Percentiles rank a stretch among this genome's conserved stretches.
These are phyloP conservation scores for Darevskia nairensis DNA, from an alignment of 2,797 vertebrate genomes.

Conservation along the genomic window DNA sequence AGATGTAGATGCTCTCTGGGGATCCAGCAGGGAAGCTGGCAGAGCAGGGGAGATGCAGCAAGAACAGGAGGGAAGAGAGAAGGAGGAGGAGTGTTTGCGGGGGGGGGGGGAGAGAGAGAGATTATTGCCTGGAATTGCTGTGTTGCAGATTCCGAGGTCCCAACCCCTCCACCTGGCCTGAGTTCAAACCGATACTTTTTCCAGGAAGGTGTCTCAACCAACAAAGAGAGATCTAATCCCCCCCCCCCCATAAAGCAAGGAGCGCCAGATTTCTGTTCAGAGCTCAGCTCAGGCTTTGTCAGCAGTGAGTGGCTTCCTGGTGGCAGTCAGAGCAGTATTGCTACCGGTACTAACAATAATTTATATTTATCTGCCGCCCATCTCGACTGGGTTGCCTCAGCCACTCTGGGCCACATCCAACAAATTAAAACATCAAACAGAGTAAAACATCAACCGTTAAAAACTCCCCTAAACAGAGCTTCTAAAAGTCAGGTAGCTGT, in stretches of 20 bases:
- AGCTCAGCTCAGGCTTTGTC: not conserved
- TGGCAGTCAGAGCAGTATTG: too few relatives aligned
- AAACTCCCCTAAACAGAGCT: too few relatives aligned
- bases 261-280: too few relatives aligned
- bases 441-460: too few relatives aligned
- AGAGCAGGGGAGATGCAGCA: slow-evolving; percentile 11
- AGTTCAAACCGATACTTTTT: not conserved
- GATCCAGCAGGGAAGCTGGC: slow-evolving; percentile 10
- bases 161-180: not conserved
- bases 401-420: too few relatives aligned
- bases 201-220: not conserved
- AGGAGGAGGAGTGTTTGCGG: not conserved
- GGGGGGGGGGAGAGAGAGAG: too few relatives aligned
- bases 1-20: not conserved
- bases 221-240: not conserved
- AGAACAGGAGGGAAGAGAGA: not conserved
- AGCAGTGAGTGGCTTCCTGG: too few relatives aligned
- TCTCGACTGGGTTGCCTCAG: too few relatives aligned
- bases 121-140: not conserved
- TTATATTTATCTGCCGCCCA: too few relatives aligned
- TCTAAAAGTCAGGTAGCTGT: too few relatives aligned
- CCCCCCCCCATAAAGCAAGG: not conserved
- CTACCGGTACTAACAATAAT: too few relatives aligned
- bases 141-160: not conserved
- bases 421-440: too few relatives aligned